A percentile compares a stretch with the other conserved stretches of the same genome.
These are phyloP conservation scores for Hylomyscus alleni DNA, from an alignment of 2,797 vertebrate genomes.

Conservation along the genomic window DNA sequence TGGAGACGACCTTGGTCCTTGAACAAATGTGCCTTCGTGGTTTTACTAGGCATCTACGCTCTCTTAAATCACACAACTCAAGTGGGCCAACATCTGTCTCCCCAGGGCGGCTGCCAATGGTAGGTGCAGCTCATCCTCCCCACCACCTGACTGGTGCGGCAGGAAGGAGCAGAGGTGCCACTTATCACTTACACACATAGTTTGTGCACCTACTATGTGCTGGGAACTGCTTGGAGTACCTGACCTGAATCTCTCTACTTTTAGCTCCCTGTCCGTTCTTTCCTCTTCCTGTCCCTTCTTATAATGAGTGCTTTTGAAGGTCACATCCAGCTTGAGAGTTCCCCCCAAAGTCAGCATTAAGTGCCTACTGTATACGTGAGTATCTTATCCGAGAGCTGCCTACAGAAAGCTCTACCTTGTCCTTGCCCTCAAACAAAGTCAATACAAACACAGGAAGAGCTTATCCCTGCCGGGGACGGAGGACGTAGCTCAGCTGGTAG, in stretches of 20 bases:
- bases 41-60: not conserved
- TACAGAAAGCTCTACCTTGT: not conserved
- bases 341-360: not conserved
- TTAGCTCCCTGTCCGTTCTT: not conserved
- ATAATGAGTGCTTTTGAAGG: not conserved
- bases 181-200: not conserved
- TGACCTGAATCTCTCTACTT: not conserved
- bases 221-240: not conserved
- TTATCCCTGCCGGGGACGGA: not conserved
- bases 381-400: no score
- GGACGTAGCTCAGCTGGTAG: not conserved
- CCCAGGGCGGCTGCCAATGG: not conserved
- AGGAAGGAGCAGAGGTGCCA: not conserved
- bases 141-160: not conserved
- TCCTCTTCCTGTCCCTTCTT: not conserved
- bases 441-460: no score
- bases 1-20: constrained; percentile 9
- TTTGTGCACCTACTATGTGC: not conserved
- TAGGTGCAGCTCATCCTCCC: not conserved
- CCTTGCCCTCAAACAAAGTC: not conserved
- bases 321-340: not conserved
- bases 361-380: no score
- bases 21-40: constrained; percentile 50
- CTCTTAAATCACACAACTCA: constrained; percentile 13
- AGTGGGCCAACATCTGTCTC: constrained; percentile 54